Base-by-base conservation (phyloP, 2,888 invertebrate species). In the Lysandra coridon region DNA sequence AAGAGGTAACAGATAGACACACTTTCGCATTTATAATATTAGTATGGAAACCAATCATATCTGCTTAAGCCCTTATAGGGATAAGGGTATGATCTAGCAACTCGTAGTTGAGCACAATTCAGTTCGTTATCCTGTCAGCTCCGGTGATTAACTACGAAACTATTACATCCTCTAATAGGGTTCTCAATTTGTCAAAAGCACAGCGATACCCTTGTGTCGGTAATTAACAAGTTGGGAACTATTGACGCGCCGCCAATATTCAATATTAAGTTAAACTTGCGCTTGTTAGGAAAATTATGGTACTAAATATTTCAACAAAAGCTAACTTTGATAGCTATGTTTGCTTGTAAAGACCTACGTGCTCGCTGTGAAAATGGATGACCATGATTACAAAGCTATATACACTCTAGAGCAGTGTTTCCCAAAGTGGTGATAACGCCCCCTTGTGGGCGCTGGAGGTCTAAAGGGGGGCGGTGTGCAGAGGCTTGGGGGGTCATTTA, bases 101-200 rank as follows among this genome's bases (percentile, higher is more conserved):
- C 30, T 53, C 53, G 1, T 23, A 64, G 33, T 40, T 33, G 33
- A 37, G 17, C 37, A n/a, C 73, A 40, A 33, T 40, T 73, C 40
- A 73, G 30, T 12, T 23, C 73, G 37, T 73, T 73, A 73, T 74
- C 74, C n/a, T 44, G 40, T 44, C 44, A 74, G 74, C 23, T 74
- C 23, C 40, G 12, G n/a, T 44, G 44, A 74, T 44, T 44, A 74
- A 44, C 74, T 74, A n/a, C 44, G 12, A 40, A 44, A 44, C 44
- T 74, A 44, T 17, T 69, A 69, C 37, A 33, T 37, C 33, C 69
- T 37, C 33, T 69, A n/a, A 23, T 76, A 76, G 57, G 33, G 53
- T 76, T 57, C 49, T 53, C 53, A 57, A 57, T 57, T 76, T 76
- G 76, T 76, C 53, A 76, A 76, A 76, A 57, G 57, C 76, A 76